Conservation (phyloP, 2,797 vertebrate species). For the Nyctibius grandis region DNA sequence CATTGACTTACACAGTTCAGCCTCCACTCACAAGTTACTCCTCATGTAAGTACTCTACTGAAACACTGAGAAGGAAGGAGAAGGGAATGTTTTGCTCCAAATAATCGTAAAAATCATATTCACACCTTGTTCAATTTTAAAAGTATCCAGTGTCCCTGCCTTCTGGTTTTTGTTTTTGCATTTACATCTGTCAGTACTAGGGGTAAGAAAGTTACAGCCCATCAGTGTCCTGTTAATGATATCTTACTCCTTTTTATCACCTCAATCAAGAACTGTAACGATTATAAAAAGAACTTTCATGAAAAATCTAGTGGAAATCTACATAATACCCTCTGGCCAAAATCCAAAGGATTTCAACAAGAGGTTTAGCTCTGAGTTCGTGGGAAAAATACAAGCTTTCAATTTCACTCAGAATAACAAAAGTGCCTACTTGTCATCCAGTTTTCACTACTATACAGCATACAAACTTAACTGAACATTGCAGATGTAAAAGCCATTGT, state of each 20-base stretch:
- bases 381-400: not conserved
- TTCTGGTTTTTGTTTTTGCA: not conserved
- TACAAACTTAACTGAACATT: not conserved
- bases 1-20: not conserved
- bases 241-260: not conserved
- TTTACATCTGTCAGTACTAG: not conserved
- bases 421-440: not conserved
- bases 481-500: not conserved
- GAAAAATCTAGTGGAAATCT: not conserved
- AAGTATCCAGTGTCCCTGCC: not conserved
- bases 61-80: not conserved
- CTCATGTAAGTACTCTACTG: not conserved
- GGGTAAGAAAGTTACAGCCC: not conserved
- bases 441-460: not conserved
- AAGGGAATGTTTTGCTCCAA: not conserved
- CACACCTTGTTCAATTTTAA: not conserved
- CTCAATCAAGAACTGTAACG: not conserved
- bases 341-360: slow-evolving; percentile 9
- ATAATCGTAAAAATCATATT: not conserved
- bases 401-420: not conserved
- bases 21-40: not conserved
- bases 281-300: not conserved
- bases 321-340: not conserved
- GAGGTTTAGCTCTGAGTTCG: not conserved
- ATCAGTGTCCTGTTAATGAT: not conserved